A percentile compares a stretch with the other conserved stretches of the same genome.
phyloP scores from a whole-genome alignment of 1,140 invertebrate genomes.

The Wasmannia auropunctata region DNA sequence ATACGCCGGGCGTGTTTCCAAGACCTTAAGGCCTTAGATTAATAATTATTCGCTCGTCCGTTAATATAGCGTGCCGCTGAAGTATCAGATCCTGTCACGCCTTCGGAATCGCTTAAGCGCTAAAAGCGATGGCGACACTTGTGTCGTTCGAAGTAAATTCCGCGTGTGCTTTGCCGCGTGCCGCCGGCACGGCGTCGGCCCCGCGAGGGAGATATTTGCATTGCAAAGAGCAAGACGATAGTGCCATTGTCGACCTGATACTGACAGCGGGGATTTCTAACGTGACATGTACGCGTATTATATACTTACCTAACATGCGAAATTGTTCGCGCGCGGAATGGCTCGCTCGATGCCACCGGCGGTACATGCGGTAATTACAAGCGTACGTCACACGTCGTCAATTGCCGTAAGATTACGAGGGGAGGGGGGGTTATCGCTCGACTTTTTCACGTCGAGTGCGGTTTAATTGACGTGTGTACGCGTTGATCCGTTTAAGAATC shows the following conservation, averaged over 20 bases:
- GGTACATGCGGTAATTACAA: not conserved
- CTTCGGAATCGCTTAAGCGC: conserved; percentile 63
- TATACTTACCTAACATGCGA: conserved; percentile 1
- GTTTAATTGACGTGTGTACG: not conserved
- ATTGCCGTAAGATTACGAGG: not conserved
- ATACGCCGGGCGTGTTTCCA: not conserved
- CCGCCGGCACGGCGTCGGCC: not conserved
- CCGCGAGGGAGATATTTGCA: conserved; percentile 60
- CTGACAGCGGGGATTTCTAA: conserved; percentile 35
- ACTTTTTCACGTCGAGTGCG: not conserved
- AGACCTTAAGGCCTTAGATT: not conserved
- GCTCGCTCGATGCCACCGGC: not conserved
- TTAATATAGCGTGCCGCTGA: conserved; percentile 32
- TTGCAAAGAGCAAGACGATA: conserved; percentile 62
- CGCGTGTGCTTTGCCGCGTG: conserved; percentile 23
- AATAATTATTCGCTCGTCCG: conserved; percentile 40
- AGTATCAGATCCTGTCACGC: conserved; percentile 66
- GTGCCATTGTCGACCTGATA: conserved; percentile 68
- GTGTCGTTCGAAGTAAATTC: conserved; percentile 26
- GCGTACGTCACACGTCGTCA: not conserved
- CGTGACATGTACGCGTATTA: not conserved
- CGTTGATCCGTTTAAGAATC: conserved; percentile 15
- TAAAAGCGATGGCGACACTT: conserved; percentile 71
- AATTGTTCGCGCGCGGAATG: not conserved
- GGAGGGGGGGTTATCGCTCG: not conserved